Evolutionary conservation across 2,888 invertebrate genomes (phyloP).

Genomic region (Hydriomena furcata): DNA sequence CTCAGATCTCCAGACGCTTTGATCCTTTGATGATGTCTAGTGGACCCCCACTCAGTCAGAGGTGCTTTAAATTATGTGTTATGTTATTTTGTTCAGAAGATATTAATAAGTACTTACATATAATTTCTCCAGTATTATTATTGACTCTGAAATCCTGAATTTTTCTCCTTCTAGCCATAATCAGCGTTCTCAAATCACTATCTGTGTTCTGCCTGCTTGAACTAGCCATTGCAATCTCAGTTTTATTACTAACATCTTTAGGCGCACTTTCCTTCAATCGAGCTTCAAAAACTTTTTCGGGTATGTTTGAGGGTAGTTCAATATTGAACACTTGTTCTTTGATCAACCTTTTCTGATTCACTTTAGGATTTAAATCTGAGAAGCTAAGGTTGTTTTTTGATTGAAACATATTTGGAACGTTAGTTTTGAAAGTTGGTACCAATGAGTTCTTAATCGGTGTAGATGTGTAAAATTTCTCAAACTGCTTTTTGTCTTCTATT

Average conservation of each 20-base stretch:
- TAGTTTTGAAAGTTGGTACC: background rate
- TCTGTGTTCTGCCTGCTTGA: background rate
- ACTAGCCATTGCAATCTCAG: background rate
- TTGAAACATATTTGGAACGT: background rate
- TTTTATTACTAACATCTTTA: background rate
- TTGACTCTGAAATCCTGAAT: slow-evolving; percentile 13
- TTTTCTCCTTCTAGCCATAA: slow-evolving; percentile 48
- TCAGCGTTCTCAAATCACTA: slow-evolving; percentile 49
- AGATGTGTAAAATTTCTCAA: background rate
- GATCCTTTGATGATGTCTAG: too few species aligned
- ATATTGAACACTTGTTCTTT: slow-evolving; percentile 26
- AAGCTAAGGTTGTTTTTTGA: slow-evolving; percentile 1
- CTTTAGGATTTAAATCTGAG: slow-evolving; percentile 1
- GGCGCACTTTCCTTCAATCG: background rate
- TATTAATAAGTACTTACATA: slow-evolving; percentile 28
- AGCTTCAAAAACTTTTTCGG: background rate
- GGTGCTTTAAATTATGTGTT: too few species aligned
- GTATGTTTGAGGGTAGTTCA: slow-evolving; percentile 9
- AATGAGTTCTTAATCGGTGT: background rate
- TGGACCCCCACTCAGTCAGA: too few species aligned
- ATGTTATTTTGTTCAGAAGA: too few species aligned
- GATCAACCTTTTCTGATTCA: slow-evolving; percentile 11
- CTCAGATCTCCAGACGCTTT: too few species aligned
- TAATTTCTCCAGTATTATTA: slow-evolving; percentile 2
- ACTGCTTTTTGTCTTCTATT: background rate